Percentiles rank a stretch among this genome's conserved stretches.
Evolutionary conservation across 2,888 invertebrate genomes (phyloP).

Genomic region (Hirtodrosophila trivittata): DNA sequence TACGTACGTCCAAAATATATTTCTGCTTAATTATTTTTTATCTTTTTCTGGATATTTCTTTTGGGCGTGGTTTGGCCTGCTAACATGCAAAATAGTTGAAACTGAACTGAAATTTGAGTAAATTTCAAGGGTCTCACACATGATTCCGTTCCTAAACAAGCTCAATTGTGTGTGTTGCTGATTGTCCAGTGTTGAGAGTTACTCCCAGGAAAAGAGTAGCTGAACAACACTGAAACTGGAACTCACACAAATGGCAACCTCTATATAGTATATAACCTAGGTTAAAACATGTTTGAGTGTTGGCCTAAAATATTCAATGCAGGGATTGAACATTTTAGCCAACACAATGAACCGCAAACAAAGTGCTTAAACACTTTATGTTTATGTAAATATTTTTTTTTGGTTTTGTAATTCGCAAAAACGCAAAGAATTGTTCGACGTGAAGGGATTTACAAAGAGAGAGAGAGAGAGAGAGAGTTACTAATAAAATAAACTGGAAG

Average conservation of each 20-base stretch:
- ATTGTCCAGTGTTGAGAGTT: slow-evolving; percentile 24
- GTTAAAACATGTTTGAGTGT: slow-evolving; percentile 42
- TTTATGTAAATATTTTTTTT: slow-evolving; percentile 21
- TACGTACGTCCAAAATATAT: slow-evolving; percentile 79
- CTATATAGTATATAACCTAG: too few relatives aligned
- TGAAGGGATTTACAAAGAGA: too few relatives aligned
- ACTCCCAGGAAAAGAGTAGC: slow-evolving; percentile 3
- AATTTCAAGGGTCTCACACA: slow-evolving; percentile 80
- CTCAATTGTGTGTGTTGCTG: slow-evolving; percentile 14
- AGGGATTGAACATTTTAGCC: slow-evolving; percentile 62
- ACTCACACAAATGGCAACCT: too few relatives aligned
- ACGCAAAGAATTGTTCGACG: slow-evolving; percentile 82
- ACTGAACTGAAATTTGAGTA: slow-evolving; percentile 58
- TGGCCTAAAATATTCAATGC: slow-evolving; percentile 68
- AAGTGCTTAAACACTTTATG: too few relatives aligned
- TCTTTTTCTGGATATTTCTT: too few relatives aligned
- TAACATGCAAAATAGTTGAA: slow-evolving; percentile 84
- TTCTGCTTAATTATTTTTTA: slow-evolving; percentile 15
- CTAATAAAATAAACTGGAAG: slow-evolving; percentile 57
- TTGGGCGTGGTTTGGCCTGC: slow-evolving; percentile 76
- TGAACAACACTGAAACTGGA: background rate
- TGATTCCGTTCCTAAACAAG: slow-evolving; percentile 82
- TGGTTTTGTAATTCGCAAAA: slow-evolving; percentile 84
- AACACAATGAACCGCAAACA: slow-evolving; percentile 53
- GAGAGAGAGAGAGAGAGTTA: too few relatives aligned